Conservation (phyloP, 1,140 invertebrate species). For the Heliconius congener region DNA sequence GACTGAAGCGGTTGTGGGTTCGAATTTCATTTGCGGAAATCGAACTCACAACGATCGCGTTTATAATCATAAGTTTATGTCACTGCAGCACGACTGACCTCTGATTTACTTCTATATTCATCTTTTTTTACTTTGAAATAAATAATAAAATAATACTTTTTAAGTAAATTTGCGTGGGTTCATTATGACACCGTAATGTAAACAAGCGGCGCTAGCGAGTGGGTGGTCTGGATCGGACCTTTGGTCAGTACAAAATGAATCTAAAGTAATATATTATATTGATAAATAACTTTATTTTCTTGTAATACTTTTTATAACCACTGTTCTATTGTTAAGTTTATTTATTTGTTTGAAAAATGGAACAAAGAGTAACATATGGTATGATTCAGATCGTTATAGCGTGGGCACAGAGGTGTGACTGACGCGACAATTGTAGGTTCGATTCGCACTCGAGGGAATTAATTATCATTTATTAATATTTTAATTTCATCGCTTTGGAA, state of each 20-base stretch:
- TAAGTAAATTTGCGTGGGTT: conserved; percentile 5
- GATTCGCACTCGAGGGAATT: too few species aligned
- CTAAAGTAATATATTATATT: neutral
- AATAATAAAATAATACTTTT: neutral
- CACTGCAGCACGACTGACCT: too few species aligned
- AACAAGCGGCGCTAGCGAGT: neutral
- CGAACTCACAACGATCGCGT: too few species aligned
- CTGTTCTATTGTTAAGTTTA: neutral
- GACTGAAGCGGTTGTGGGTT: too few species aligned
- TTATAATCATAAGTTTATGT: too few species aligned
- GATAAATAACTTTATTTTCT: conserved; percentile 7
- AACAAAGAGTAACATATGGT: neutral
- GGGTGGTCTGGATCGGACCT: neutral
- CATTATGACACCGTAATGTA: neutral
- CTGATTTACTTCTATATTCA: too few species aligned
- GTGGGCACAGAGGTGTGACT: too few species aligned
- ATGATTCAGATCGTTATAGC: too few species aligned
- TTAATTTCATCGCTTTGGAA: too few species aligned
- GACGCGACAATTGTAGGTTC: too few species aligned
- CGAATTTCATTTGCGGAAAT: too few species aligned
- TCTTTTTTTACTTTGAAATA: neutral
- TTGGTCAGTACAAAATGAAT: neutral
- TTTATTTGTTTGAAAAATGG: neutral
- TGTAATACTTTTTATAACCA: neutral
- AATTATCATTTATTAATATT: too few species aligned